Conservation (phyloP, 2,888 invertebrate species). For the Criorhina ranunculi region DNA sequence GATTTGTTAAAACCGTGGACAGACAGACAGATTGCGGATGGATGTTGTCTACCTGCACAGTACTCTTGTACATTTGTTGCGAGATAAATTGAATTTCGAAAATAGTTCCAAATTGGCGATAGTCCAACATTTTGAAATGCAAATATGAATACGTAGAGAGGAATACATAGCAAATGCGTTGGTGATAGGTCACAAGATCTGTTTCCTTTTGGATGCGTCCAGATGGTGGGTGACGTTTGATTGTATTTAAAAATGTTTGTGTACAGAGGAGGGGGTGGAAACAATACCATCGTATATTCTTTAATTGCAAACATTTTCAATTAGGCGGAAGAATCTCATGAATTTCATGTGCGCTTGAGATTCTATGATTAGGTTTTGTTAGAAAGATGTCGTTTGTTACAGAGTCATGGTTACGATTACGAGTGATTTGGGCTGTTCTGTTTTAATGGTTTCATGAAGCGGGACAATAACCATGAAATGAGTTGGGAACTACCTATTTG, state of each 20-base stretch:
- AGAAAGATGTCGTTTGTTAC: not conserved
- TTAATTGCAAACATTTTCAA: slow-evolving; percentile 53
- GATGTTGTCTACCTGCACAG: slow-evolving; percentile 48
- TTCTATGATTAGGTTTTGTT: not conserved
- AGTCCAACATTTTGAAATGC: slow-evolving; percentile 59
- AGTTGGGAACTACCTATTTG: too few relatives aligned
- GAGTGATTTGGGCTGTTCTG: too few relatives aligned
- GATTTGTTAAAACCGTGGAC: slow-evolving; percentile 40
- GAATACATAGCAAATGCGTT: slow-evolving; percentile 19
- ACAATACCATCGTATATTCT: slow-evolving; percentile 24
- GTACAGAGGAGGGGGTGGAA: not conserved
- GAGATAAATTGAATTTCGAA: slow-evolving; percentile 53
- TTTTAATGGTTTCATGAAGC: too few relatives aligned
- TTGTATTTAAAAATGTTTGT: not conserved
- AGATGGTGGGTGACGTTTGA: slow-evolving; percentile 45
- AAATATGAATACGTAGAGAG: slow-evolving; percentile 35
- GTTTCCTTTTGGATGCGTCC: slow-evolving; percentile 34
- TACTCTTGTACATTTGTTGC: not conserved
- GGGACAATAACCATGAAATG: too few relatives aligned
- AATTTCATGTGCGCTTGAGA: slow-evolving; percentile 15
- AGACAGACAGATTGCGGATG: slow-evolving; percentile 14
- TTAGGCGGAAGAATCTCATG: slow-evolving; percentile 40
- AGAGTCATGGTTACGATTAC: too few relatives aligned
- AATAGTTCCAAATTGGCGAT: slow-evolving; percentile 71
- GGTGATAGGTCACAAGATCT: slow-evolving; percentile 67